Conservation (phyloP, 2,888 invertebrate genomes). For the Saturnia japonica region DNA sequence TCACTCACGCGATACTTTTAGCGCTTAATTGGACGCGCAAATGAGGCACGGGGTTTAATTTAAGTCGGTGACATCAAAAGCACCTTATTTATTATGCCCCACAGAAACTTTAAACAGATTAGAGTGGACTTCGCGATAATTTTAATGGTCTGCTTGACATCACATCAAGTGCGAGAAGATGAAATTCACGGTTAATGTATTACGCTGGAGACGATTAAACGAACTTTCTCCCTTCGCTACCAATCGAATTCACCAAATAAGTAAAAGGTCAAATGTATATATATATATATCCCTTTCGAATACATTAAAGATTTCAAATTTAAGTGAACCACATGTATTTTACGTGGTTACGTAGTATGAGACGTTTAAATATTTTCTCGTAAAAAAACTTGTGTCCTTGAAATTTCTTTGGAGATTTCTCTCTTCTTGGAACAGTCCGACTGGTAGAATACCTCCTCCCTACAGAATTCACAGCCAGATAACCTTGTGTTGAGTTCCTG, state of each 20-base stretch:
- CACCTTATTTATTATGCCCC: constrained; percentile 61
- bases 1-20: constrained; percentile 64
- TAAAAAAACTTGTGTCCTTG: too few species aligned
- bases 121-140: constrained; percentile 68
- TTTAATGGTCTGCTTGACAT: constrained; percentile 66
- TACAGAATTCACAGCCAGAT: too few species aligned
- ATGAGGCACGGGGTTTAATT: constrained; percentile 67
- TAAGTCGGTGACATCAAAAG: constrained; percentile 71
- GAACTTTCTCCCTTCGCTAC: constrained; percentile 53
- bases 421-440: too few species aligned
- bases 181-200: constrained; percentile 32
- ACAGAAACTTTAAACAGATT: constrained; percentile 53
- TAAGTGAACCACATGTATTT: neutral
- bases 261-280: constrained; percentile 18
- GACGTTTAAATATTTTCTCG: neutral
- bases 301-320: neutral
- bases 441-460: too few species aligned
- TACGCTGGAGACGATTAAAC: constrained; percentile 40
- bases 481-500: too few species aligned
- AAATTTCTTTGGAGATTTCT: too few species aligned
- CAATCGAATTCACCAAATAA: constrained; percentile 34
- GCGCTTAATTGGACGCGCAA: constrained; percentile 73
- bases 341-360: neutral
- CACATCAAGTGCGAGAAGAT: constrained; percentile 45
- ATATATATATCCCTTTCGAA: constrained; percentile 17